Percentiles rank a stretch among this genome's conserved stretches.
phyloP scores from a whole-genome alignment of 2,113 vertebrate species.

The Raja brachyura region DNA sequence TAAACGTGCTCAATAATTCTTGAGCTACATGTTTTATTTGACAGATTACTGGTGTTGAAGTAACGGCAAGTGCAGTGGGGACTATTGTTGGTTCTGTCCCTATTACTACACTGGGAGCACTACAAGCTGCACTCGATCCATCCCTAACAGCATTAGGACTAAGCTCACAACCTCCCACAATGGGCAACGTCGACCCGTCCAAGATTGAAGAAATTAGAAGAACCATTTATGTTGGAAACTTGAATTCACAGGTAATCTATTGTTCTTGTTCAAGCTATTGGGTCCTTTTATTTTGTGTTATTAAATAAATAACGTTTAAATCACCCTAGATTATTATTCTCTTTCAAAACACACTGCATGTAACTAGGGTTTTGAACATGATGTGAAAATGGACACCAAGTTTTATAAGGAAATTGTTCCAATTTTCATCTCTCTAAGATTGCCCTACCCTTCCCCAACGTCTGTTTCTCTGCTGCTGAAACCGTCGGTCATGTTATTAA shows the following conservation, averaged over 20 bases:
- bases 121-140: constrained; percentile 61
- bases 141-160: constrained; percentile 60
- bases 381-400: too few relatives aligned
- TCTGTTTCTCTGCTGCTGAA: too few relatives aligned
- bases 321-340: too few relatives aligned
- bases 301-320: not conserved
- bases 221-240: constrained; percentile 90
- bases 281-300: not conserved
- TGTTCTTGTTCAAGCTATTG: not conserved
- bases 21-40: not conserved
- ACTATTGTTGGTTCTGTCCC: constrained; percentile 56
- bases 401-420: too few relatives aligned
- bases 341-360: too few relatives aligned
- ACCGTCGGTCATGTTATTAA: too few relatives aligned
- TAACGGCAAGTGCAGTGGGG: constrained; percentile 4
- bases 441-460: too few relatives aligned
- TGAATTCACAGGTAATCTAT: constrained; percentile 85
- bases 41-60: constrained; percentile 23
- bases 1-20: not conserved
- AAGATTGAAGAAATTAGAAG: constrained; percentile 92
- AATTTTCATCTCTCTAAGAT: too few relatives aligned
- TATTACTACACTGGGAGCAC: constrained; percentile 66
- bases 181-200: constrained; percentile 91
- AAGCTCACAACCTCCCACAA: constrained; percentile 74
- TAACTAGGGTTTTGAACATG: too few relatives aligned